phyloP scores from a whole-genome alignment of 2,113 vertebrate genomes.

The Anser cygnoides region DNA sequence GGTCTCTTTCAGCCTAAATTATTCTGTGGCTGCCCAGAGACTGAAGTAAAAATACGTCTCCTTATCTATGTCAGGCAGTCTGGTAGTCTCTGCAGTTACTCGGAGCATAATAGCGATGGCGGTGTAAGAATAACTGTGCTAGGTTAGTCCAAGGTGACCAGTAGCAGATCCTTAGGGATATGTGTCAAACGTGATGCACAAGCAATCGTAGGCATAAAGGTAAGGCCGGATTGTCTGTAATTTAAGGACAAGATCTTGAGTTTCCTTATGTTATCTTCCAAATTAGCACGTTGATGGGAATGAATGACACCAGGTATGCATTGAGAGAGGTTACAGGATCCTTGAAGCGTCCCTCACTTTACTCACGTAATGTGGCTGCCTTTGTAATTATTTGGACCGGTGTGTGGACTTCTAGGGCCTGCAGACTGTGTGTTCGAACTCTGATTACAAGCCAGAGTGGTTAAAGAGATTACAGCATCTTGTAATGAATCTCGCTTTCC shows the following conservation, averaged over 20 bases:
- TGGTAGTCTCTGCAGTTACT: not conserved
- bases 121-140: not conserved
- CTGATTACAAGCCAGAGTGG: not conserved
- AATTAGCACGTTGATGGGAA: not conserved
- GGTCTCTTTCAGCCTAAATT: conserved; percentile 20
- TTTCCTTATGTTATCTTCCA: not conserved
- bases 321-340: not conserved
- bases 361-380: not conserved
- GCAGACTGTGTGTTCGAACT: not conserved
- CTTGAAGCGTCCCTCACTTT: not conserved
- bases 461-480: not conserved
- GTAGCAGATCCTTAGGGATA: not conserved
- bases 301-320: not conserved
- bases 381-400: not conserved
- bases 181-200: not conserved
- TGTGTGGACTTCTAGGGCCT: not conserved
- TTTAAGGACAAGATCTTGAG: not conserved
- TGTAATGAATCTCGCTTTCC: not conserved
- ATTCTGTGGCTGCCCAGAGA: not conserved
- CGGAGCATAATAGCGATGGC: not conserved
- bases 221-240: not conserved
- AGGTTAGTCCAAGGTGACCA: conserved; percentile 32
- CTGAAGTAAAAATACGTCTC: conserved; percentile 24
- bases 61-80: conserved; percentile 25
- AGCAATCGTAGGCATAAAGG: not conserved